These are phyloP conservation scores for Eristalis pertinax DNA, from an alignment of 2,888 invertebrate species.

Conservation along the genomic window DNA sequence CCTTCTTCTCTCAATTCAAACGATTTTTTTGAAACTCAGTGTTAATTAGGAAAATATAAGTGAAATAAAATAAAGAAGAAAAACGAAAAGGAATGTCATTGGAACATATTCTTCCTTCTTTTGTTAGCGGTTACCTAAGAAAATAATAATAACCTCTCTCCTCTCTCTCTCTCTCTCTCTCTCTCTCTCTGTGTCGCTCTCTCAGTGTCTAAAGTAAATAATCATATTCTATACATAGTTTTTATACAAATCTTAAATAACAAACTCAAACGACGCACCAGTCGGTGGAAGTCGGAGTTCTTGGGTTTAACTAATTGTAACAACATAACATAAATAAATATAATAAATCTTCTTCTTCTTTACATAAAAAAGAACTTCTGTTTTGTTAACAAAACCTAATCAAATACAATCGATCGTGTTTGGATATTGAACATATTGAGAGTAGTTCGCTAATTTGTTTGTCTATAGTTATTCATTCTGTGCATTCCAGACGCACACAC, in stretches of 20 bases:
- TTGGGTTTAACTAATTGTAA: slow-evolving; percentile 21
- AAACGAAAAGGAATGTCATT: background rate
- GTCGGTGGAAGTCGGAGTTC: background rate
- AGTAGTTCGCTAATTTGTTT: background rate
- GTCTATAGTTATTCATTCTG: background rate
- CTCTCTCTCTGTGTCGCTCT: too few relatives aligned
- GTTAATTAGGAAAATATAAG: background rate
- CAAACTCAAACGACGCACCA: background rate
- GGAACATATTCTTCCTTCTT: background rate
- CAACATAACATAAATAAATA: slow-evolving; percentile 46
- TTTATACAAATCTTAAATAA: background rate
- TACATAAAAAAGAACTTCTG: slow-evolving; percentile 20
- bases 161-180: too few relatives aligned
- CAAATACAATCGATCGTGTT: background rate
- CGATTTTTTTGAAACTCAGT: background rate
- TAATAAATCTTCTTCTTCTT: slow-evolving; percentile 16
- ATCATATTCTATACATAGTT: slow-evolving; percentile 21
- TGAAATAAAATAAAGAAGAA: background rate
- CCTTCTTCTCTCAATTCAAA: background rate
- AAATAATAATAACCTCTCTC: background rate
- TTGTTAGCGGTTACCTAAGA: slow-evolving; percentile 13
- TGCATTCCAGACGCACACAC: background rate
- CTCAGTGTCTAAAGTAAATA: background rate
- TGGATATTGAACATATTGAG: background rate
- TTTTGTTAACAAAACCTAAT: slow-evolving; percentile 7